Evolutionary conservation across 1,140 invertebrate species (phyloP).

Genomic region (Sycobia sp.): DNA sequence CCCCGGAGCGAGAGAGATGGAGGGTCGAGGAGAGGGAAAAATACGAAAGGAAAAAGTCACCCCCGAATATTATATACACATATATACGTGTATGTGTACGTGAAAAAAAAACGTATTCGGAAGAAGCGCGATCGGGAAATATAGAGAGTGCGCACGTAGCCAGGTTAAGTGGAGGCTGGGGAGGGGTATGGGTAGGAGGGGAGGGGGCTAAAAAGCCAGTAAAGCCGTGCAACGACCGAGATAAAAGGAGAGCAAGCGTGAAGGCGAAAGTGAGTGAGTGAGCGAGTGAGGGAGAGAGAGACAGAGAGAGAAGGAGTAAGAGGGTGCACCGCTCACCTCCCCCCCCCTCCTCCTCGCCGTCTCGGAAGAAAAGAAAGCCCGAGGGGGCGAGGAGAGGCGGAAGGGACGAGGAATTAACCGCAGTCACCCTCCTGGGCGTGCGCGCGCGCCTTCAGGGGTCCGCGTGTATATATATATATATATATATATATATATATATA

Average conservation of each 20-base stretch:
- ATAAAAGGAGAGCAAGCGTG: slow-evolving; percentile 24
- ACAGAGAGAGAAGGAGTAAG: no score
- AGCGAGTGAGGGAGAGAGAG: no score
- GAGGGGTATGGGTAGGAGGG: not conserved
- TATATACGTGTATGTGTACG: no score
- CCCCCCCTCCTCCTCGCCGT: no score
- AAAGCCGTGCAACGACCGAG: no score
- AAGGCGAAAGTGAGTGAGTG: no score
- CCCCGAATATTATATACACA: no score
- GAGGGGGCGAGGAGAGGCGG: not conserved
- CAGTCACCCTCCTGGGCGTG: slow-evolving; percentile 53
- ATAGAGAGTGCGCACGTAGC: not conserved
- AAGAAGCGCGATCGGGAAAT: not conserved
- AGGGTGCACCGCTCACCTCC: no score
- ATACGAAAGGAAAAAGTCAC: no score
- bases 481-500: no score
- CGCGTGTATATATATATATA: no score
- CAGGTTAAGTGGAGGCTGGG: not conserved
- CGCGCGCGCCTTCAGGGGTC: slow-evolving; percentile 37
- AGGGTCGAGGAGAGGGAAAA: not conserved
- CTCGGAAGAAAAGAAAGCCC: slow-evolving; percentile 11
- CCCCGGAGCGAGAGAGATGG: slow-evolving; percentile 8
- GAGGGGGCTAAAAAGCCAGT: not conserved
- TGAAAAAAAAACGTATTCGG: no score
- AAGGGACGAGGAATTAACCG: slow-evolving; percentile 44